These are phyloP conservation scores for Achatina immaculata DNA, from an alignment of 1,140 invertebrate species.

Conservation along the genomic window DNA sequence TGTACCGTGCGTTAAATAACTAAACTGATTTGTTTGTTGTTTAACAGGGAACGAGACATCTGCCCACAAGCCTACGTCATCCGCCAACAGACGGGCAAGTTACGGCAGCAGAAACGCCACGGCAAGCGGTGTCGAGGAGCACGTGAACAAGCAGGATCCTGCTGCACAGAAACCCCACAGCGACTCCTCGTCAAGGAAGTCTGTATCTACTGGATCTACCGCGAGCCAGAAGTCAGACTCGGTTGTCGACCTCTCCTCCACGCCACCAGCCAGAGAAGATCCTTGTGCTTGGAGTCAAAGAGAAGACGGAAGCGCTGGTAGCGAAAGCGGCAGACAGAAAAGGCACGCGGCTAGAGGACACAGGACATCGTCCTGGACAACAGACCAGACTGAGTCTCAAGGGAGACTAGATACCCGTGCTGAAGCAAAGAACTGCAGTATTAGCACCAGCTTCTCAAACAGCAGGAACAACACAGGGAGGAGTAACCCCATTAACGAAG, in stretches of 20 bases:
- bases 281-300: background rate
- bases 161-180: constrained; percentile 22
- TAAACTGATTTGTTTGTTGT: no score
- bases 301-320: background rate
- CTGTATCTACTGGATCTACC: background rate
- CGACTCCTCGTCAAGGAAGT: constrained; percentile 14
- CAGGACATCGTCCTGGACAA: constrained; percentile 35
- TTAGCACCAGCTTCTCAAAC: background rate
- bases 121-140: background rate
- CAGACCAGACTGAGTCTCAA: constrained; percentile 33
- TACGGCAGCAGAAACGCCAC: background rate
- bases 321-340: background rate
- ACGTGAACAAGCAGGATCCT: background rate
- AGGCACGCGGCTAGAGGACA: background rate
- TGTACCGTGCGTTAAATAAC: no score
- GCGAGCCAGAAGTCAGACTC: background rate
- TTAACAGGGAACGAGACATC: no score
- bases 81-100: background rate
- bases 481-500: background rate
- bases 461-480: background rate
- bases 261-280: background rate
- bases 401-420: constrained; percentile 37
- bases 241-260: background rate
- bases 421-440: constrained; percentile 16
- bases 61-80: background rate